Conservation (phyloP, 1,140 invertebrate species). For the Pemphigus obesinymphae region DNA sequence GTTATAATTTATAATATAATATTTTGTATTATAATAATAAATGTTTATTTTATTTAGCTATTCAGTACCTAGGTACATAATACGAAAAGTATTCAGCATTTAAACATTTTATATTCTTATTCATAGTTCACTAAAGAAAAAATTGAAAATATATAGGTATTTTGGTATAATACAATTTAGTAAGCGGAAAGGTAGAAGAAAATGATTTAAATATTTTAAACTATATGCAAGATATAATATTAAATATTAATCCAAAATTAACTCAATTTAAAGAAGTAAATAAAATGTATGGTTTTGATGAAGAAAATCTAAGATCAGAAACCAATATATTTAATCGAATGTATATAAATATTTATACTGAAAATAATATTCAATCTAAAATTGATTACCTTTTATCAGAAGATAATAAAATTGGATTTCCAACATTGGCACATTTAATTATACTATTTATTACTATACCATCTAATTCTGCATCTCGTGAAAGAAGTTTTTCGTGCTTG, state of each 20-base stretch:
- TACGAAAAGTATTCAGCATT: too few species aligned
- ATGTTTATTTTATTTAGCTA: too few species aligned
- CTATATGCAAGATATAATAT: background rate
- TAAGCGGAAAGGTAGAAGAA: too few species aligned
- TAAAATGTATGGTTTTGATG: background rate
- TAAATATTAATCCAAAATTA: background rate
- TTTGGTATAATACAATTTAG: too few species aligned
- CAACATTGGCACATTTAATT: background rate
- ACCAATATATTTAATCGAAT: background rate
- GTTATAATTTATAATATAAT: too few species aligned
- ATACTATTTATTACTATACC: background rate
- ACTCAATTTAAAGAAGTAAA: background rate
- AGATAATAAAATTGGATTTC: background rate
- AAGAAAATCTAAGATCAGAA: background rate
- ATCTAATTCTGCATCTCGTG: background rate
- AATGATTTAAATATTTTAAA: background rate
- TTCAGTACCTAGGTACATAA: too few species aligned
- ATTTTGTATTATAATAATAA: too few species aligned
- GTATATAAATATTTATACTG: background rate
- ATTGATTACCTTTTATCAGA: background rate
- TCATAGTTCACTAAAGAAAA: too few species aligned
- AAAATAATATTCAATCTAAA: background rate
- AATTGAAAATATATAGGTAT: too few species aligned
- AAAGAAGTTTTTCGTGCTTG: background rate
- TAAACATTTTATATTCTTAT: too few species aligned